Percentiles rank a stretch among this genome's conserved stretches.
Evolutionary conservation across 2,797 vertebrate genomes (phyloP).

Genomic region (Carcharodon carcharias): DNA sequence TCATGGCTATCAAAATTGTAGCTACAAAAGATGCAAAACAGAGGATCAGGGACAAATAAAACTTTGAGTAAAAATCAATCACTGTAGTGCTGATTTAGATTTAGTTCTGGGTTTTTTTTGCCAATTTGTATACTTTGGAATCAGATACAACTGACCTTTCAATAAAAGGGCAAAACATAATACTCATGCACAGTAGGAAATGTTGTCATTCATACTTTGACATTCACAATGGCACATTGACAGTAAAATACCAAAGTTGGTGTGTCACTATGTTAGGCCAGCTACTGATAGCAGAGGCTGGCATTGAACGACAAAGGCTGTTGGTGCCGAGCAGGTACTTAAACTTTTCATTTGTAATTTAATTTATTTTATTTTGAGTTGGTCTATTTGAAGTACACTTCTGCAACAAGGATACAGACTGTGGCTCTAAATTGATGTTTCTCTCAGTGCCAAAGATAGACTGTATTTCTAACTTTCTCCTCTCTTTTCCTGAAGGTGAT

Average conservation of each 20-base stretch:
- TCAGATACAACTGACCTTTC: background rate
- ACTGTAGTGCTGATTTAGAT: background rate
- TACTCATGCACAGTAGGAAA: background rate
- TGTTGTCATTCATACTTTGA: background rate
- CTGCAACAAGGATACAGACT: background rate
- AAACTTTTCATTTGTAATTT: background rate
- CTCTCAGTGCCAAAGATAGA: background rate
- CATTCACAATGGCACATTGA: background rate
- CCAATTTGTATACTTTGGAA: background rate
- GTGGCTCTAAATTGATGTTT: background rate
- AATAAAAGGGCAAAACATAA: background rate
- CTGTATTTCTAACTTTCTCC: background rate
- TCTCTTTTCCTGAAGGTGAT: background rate
- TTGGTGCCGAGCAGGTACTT: background rate
- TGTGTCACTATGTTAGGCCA: background rate
- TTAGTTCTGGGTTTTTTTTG: background rate
- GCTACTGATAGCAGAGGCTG: background rate
- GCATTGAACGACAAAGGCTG: background rate
- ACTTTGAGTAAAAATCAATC: background rate
- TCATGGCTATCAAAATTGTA: background rate
- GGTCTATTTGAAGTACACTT: background rate
- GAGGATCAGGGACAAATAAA: background rate
- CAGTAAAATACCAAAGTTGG: conserved; percentile 14
- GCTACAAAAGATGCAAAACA: background rate
- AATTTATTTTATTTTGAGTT: background rate